phyloP scores from a whole-genome alignment of 2,888 invertebrate species.

The Epinotia ramella region DNA sequence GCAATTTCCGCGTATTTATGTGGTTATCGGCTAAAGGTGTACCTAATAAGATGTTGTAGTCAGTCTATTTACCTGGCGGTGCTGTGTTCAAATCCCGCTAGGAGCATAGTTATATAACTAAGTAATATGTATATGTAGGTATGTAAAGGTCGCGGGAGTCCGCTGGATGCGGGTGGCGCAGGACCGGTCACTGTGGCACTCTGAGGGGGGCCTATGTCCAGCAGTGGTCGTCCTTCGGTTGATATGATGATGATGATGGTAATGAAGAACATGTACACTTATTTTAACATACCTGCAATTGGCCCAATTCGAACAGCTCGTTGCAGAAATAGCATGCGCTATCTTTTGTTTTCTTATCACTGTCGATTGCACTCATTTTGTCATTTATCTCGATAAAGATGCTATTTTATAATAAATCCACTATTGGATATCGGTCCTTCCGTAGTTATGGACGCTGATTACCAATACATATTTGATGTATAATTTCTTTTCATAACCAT shows the following conservation, averaged over 20 bases:
- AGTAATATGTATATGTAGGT: no score
- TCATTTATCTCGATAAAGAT: background rate
- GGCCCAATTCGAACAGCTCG: conserved; percentile 87
- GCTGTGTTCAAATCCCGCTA: no score
- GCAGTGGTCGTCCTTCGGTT: no score
- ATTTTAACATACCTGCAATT: conserved; percentile 81
- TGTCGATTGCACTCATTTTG: conserved; percentile 31
- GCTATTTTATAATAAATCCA: background rate
- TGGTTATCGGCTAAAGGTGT: background rate
- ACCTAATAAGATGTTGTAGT: no score
- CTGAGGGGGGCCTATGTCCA: no score
- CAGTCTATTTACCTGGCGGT: no score
- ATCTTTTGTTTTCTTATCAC: conserved; percentile 67
- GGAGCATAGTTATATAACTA: no score
- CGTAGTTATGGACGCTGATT: background rate
- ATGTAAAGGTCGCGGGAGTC: no score
- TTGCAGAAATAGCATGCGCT: conserved; percentile 89
- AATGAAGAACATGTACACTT: background rate
- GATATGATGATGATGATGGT: no score
- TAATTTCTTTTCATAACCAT: background rate
- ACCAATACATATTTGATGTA: background rate
- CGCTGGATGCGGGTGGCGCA: no score
- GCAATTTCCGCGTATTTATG: background rate
- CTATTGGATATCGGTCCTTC: background rate
- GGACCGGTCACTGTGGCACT: no score